A percentile compares a stretch with the other conserved stretches of the same genome.
Conservation (phyloP, 1,140 invertebrate genomes). For the Theocolax elegans region DNA sequence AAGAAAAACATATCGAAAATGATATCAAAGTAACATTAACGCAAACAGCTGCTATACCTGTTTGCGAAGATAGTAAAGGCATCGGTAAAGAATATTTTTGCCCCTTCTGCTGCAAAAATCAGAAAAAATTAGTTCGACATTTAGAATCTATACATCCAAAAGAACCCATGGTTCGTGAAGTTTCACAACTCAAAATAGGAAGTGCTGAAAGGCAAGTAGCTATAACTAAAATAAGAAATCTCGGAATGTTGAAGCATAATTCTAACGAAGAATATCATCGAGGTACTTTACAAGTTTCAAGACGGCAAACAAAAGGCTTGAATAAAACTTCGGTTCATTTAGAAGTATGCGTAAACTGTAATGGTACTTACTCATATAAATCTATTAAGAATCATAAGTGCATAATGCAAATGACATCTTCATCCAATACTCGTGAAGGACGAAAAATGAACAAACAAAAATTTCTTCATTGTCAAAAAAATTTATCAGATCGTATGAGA, state of each 20-base stretch:
- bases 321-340: neutral
- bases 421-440: neutral
- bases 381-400: neutral
- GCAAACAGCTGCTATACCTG: no score
- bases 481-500: neutral
- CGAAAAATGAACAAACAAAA: neutral
- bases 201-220: neutral
- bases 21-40: no score
- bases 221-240: neutral
- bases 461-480: neutral
- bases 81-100: neutral
- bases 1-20: no score
- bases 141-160: neutral
- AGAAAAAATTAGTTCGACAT: neutral
- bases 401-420: neutral
- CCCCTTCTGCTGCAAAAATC: neutral
- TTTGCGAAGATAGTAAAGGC: neutral
- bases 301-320: neutral
- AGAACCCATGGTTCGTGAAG: neutral
- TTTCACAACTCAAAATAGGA: neutral
- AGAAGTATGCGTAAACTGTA: neutral
- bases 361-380: neutral
- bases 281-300: neutral
- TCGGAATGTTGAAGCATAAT: neutral
- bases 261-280: neutral